These are phyloP conservation scores for Nomada ruficornis DNA, from an alignment of 2,888 invertebrate species.

Conservation along the genomic window DNA sequence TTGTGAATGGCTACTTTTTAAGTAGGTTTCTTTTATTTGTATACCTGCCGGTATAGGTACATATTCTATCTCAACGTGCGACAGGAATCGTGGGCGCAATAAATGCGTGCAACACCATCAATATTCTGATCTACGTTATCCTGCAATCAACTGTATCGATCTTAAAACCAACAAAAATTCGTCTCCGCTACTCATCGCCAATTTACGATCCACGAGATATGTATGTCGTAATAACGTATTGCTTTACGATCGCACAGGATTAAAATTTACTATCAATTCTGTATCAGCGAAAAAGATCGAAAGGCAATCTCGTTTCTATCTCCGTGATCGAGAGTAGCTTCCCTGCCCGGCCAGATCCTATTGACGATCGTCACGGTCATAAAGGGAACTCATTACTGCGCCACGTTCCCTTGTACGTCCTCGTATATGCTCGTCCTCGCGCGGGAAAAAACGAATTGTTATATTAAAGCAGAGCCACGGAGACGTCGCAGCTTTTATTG, in stretches of 20 bases:
- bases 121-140: neutral
- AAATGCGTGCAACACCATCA: too few relatives aligned
- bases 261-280: constrained; percentile 9
- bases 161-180: neutral
- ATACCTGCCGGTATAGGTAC: too few relatives aligned
- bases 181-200: neutral
- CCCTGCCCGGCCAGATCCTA: constrained; percentile 10
- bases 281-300: neutral
- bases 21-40: too few relatives aligned
- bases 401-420: constrained; percentile 29
- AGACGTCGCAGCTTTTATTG: constrained; percentile 37
- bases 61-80: too few relatives aligned
- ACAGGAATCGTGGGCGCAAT: too few relatives aligned
- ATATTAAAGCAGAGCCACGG: constrained; percentile 13
- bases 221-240: neutral
- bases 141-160: neutral
- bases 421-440: constrained; percentile 5
- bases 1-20: too few relatives aligned
- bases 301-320: constrained; percentile 22
- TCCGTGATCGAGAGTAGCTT: neutral
- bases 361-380: constrained; percentile 54
- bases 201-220: neutral
- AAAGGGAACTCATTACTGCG: constrained; percentile 64
- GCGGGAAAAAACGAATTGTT: constrained; percentile 10
- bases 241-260: neutral